Evolutionary conservation across 2,113 vertebrate species (phyloP), one percentile per base, ranked within the genome.

Genomic region (Mustela nigripes): DNA sequence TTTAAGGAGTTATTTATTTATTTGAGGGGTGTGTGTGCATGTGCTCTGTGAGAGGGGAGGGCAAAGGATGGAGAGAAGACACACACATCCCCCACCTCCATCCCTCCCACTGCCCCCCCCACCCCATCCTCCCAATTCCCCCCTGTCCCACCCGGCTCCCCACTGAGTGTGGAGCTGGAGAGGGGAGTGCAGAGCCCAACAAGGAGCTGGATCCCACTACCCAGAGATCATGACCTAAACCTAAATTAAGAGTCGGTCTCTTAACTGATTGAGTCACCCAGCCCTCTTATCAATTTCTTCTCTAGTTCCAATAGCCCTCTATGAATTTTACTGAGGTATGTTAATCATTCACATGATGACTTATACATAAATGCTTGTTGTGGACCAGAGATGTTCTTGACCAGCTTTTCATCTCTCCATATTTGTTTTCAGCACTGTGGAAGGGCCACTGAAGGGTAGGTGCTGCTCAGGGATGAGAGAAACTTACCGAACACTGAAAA

Each of bases 381-480:
- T 62, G 16, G 7, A 60, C 15, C 45, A 88, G 22, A 91, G 45
- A 92, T 63, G 24, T 78, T 94, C 56, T 92, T 87, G 53, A 71
- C 24, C 53, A 60, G 45, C 76, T 39, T 95, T 91, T 67, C 95
- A 60, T 73, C 62, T 58, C 16, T 36, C 19, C 42, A 28, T 60
- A 56, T 91, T 84, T 91, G 31, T 88, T 93, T 93, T 84, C 36
- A 85, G 45, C 73, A 42, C 84, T 62, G 8, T 56, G 28, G 45
- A 84, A 76, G 56, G n/a, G 26, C 42, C 58, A 28, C 1, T 83
- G n/a, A 48, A 48, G n/a, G n/a, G 11, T 69, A 67, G 5, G 42
- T 92, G 5, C 84, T 85, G 42, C 50, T 73, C 50, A 63, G 48
- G 97, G 45, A 82, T 53, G n/a, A 94, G 36, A 87, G 65, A 89